phyloP scores from a whole-genome alignment of 2,113 vertebrate genomes.

The Macrotus californicus region DNA sequence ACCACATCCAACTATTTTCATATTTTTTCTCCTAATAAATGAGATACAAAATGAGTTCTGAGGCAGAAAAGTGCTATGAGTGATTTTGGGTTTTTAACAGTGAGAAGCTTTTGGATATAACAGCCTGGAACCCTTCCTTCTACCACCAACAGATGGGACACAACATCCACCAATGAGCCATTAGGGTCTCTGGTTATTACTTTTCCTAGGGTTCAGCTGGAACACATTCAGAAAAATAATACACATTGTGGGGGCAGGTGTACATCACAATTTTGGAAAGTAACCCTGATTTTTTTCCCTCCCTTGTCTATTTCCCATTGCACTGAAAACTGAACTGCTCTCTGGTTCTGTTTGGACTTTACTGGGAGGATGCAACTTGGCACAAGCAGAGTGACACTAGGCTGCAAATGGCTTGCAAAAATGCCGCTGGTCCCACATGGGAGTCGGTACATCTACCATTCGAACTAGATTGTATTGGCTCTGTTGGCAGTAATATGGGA shows the following conservation, averaged over 20 bases:
- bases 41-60: neutral
- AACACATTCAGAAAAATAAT: constrained; percentile 50
- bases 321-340: constrained; percentile 15
- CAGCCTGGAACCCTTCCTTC: neutral
- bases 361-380: constrained; percentile 19
- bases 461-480: neutral
- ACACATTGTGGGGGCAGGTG: constrained; percentile 35
- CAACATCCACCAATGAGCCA: constrained; percentile 33
- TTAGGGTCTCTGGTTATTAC: constrained; percentile 47
- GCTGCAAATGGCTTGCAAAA: constrained; percentile 37
- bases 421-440: neutral
- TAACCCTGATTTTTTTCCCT: neutral
- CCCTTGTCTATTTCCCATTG: constrained; percentile 23
- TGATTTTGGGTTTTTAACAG: neutral
- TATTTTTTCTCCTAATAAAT: constrained; percentile 48
- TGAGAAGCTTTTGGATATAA: constrained; percentile 13
- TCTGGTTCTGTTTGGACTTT: constrained; percentile 32
- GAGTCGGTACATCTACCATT: constrained; percentile 29
- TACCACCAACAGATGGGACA: constrained; percentile 58
- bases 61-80: constrained; percentile 38
- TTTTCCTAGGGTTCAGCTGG: constrained; percentile 47
- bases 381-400: constrained; percentile 18
- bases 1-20: neutral
- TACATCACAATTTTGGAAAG: constrained; percentile 48
- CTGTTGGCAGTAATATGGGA: constrained; percentile 25